Percentiles rank a stretch among this genome's conserved stretches.
These are phyloP conservation scores for Calosoma granatense DNA, from an alignment of 1,140 invertebrate genomes.

Conservation along the genomic window DNA sequence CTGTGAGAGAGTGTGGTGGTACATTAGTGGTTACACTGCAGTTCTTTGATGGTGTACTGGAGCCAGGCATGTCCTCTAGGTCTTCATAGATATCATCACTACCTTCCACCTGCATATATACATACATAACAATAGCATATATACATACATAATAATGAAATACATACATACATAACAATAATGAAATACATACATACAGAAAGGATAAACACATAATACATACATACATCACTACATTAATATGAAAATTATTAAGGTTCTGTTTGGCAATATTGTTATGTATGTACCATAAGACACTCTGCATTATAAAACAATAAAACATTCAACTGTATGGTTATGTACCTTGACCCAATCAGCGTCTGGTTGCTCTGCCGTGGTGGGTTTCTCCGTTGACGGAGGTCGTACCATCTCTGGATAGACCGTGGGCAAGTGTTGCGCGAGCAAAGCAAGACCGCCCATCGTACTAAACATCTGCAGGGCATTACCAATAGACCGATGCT, in stretches of 20 bases:
- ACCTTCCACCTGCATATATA: conserved; percentile 40
- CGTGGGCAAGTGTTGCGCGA: conserved; percentile 76
- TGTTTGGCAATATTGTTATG: no score
- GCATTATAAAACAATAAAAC: conserved; percentile 34
- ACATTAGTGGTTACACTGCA: conserved; percentile 41
- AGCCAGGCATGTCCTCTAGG: conserved; percentile 35
- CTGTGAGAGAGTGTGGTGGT: conserved; percentile 80
- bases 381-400: conserved; percentile 39
- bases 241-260: no score
- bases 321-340: conserved; percentile 30
- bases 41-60: conserved; percentile 33
- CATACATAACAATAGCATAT: conserved; percentile 3
- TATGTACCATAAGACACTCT: no score
- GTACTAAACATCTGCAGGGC: conserved; percentile 74
- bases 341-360: conserved; percentile 70
- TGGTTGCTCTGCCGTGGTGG: conserved; percentile 37
- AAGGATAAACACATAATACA: conserved; percentile 10
- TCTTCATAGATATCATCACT: conserved; percentile 64
- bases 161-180: background rate
- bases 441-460: conserved; percentile 73
- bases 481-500: conserved; percentile 43
- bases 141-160: background rate
- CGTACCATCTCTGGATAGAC: conserved; percentile 69
- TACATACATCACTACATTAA: conserved; percentile 30
- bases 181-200: conserved; percentile 9